Conservation (phyloP, 1,140 invertebrate species). For the Arctopsyche grandis region DNA sequence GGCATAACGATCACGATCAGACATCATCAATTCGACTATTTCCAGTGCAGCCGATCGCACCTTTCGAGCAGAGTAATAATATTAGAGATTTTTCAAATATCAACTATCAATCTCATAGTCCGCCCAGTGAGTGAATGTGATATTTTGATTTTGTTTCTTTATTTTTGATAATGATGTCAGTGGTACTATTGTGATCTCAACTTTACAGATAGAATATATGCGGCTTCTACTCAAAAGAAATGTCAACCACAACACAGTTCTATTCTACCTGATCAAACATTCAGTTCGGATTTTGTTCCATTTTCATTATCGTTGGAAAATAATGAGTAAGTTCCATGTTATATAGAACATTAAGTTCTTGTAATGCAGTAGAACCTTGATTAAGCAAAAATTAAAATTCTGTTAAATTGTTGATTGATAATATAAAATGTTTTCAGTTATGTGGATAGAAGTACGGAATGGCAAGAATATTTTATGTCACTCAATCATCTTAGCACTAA, state of each 20-base stretch:
- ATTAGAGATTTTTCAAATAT: conserved; percentile 22
- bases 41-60: conserved; percentile 4
- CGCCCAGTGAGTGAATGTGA: conserved; percentile 9
- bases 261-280: conserved; percentile 24
- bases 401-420: no score
- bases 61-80: conserved; percentile 26
- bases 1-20: conserved; percentile 24
- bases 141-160: background rate
- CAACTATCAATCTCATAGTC: conserved; percentile 13
- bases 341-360: no score
- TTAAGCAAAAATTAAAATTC: no score
- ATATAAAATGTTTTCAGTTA: conserved; percentile 1
- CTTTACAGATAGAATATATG: conserved; percentile 22
- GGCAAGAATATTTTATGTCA: background rate
- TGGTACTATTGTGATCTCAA: background rate
- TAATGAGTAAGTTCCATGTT: conserved; percentile 29
- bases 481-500: background rate
- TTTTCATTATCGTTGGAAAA: conserved; percentile 18
- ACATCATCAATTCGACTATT: background rate
- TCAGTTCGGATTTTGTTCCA: conserved; percentile 7
- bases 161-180: background rate
- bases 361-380: no score
- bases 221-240: background rate
- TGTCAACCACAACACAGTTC: conserved; percentile 29
- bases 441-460: background rate